Conservation (phyloP, 2,888 invertebrate genomes). For the Eupithecia vulgata region DNA sequence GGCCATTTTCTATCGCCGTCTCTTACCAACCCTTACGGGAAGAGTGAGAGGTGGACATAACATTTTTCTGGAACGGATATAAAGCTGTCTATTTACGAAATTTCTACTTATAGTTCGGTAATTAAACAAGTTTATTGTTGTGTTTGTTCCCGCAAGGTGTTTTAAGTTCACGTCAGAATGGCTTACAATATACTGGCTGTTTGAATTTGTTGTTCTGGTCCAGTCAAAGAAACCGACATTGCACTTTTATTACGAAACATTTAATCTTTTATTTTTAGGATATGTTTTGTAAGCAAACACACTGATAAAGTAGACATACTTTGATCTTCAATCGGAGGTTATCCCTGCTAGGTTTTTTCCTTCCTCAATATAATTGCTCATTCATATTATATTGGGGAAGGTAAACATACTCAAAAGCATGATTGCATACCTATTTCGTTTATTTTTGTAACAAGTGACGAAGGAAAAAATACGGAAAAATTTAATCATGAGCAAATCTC, state of each 20-base stretch:
- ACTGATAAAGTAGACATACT: not conserved
- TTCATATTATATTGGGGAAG: too few species aligned
- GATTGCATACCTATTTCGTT: too few species aligned
- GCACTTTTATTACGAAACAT: slow-evolving; percentile 18
- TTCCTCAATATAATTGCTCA: too few species aligned
- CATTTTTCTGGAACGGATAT: slow-evolving; percentile 54
- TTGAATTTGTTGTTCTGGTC: slow-evolving; percentile 28
- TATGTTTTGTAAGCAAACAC: not conserved
- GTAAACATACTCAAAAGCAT: too few species aligned
- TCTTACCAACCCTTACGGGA: slow-evolving; percentile 45
- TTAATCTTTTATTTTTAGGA: not conserved
- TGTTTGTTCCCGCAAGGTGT: slow-evolving; percentile 39
- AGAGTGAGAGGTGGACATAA: slow-evolving; percentile 54
- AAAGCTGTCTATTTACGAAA: slow-evolving; percentile 56
- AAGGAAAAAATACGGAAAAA: too few species aligned
- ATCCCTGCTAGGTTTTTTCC: not conserved
- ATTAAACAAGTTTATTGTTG: slow-evolving; percentile 55
- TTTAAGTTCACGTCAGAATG: slow-evolving; percentile 38
- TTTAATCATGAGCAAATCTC: too few species aligned
- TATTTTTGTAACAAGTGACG: too few species aligned
- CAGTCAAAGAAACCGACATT: slow-evolving; percentile 23
- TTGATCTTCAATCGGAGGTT: not conserved
- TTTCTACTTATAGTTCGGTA: slow-evolving; percentile 54
- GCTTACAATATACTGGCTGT: slow-evolving; percentile 33
- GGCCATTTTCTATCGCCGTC: slow-evolving; percentile 49